phyloP scores from a whole-genome alignment of 2,113 vertebrate genomes.

The Xiphorhynchus elegans region DNA sequence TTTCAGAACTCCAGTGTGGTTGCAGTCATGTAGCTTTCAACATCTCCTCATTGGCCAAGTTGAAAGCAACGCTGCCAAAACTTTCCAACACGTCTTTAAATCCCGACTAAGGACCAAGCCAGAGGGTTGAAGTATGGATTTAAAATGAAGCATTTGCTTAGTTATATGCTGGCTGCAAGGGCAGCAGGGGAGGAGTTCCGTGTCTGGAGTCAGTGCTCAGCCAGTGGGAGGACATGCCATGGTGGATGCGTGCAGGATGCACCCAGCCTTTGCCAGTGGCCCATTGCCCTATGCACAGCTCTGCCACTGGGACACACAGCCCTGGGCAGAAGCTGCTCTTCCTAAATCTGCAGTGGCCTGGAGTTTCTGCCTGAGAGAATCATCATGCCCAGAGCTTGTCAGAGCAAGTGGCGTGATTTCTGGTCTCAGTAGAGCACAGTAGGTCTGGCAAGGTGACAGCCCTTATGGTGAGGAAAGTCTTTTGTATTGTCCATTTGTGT shows the following conservation, averaged over 20 bases:
- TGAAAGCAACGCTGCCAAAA: conserved; percentile 21
- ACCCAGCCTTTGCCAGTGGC: not conserved
- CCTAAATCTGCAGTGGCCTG: accelerated
- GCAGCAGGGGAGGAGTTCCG: accelerated
- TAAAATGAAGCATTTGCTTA: not conserved
- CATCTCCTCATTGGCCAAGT: not conserved
- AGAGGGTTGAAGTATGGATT: not conserved
- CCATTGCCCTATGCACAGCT: not conserved
- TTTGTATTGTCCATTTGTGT: accelerated
- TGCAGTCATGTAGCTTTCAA: not conserved
- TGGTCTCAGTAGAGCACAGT: not conserved
- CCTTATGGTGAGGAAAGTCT: not conserved
- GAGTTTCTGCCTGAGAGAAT: not conserved
- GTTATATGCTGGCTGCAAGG: not conserved
- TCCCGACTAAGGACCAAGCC: not conserved
- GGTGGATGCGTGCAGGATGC: accelerated
- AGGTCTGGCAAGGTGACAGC: not conserved
- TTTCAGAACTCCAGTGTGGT: conserved; percentile 34
- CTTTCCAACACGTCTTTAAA: conserved; percentile 26
- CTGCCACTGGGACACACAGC: accelerated
- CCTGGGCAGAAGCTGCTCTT: not conserved
- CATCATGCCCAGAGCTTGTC: accelerated
- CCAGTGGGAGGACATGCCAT: accelerated
- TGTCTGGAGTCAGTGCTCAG: not conserved
- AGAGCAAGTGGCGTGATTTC: not conserved